Percentiles rank a stretch among this genome's conserved stretches.
Evolutionary conservation across 2,797 vertebrate genomes (phyloP).

Genomic region (Lithobates sylvaticus): DNA sequence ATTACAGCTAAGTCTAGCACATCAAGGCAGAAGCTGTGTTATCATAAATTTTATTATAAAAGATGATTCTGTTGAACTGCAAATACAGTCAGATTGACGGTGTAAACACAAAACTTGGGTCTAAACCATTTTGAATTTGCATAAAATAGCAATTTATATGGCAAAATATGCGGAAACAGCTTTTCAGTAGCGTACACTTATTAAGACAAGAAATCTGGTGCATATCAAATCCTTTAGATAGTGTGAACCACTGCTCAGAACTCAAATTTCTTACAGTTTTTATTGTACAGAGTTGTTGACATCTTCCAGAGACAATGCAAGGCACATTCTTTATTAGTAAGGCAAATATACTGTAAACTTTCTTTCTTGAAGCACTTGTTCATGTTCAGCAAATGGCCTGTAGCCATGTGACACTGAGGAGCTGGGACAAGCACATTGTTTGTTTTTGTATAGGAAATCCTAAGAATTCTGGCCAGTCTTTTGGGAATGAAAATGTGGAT

Average conservation of each 20-base stretch:
- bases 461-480: too few species aligned
- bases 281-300: slow-evolving; percentile 77
- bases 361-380: slow-evolving; percentile 52
- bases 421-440: too few species aligned
- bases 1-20: slow-evolving; percentile 73
- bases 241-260: slow-evolving; percentile 79
- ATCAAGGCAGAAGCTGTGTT: slow-evolving; percentile 75
- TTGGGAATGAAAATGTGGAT: too few species aligned
- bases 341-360: slow-evolving; percentile 64
- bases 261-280: slow-evolving; percentile 75
- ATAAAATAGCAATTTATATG: slow-evolving; percentile 77
- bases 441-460: too few species aligned
- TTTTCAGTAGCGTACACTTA: slow-evolving; percentile 71
- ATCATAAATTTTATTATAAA: slow-evolving; percentile 81
- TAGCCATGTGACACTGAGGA: background rate
- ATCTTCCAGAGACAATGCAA: slow-evolving; percentile 74
- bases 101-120: slow-evolving; percentile 78
- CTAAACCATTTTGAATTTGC: slow-evolving; percentile 67
- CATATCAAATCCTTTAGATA: slow-evolving; percentile 85
- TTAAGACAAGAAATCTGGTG: slow-evolving; percentile 77
- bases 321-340: slow-evolving; percentile 24
- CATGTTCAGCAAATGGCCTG: slow-evolving; percentile 7
- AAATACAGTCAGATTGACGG: slow-evolving; percentile 81
- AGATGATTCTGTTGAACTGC: slow-evolving; percentile 74
- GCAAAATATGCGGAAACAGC: slow-evolving; percentile 79